A percentile compares a stretch with the other conserved stretches of the same genome.
These are phyloP conservation scores for Protodeltote pygarga DNA, from an alignment of 2,888 invertebrate species.

Conservation along the genomic window DNA sequence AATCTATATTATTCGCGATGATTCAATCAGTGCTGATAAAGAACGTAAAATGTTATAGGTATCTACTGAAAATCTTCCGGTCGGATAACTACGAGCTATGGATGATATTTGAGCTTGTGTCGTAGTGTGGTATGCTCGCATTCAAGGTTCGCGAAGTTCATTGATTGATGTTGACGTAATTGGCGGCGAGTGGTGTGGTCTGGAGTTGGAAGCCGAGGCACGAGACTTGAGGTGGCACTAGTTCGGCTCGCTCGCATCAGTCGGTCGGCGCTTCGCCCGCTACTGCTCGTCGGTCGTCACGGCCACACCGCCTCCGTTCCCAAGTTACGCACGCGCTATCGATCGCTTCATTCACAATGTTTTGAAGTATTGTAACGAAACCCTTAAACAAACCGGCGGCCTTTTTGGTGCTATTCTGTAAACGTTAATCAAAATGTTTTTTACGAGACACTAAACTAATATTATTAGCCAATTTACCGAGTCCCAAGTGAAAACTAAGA, in stretches of 20 bases:
- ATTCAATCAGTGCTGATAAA: too few relatives aligned
- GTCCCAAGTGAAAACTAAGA: conserved; percentile 14
- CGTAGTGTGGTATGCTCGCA: conserved; percentile 19
- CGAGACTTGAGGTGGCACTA: too few relatives aligned
- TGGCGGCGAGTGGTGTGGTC: conserved; percentile 20
- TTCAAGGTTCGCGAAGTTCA: conserved; percentile 59
- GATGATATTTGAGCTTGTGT: conserved; percentile 12
- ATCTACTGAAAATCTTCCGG: too few relatives aligned
- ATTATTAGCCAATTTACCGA: conserved; percentile 21
- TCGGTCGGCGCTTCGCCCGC: conserved; percentile 46
- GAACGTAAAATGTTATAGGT: too few relatives aligned
- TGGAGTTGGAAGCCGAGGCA: conserved; percentile 23
- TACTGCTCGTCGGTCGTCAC: conserved; percentile 44
- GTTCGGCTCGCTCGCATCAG: conserved; percentile 36
- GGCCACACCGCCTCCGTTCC: conserved; percentile 18
- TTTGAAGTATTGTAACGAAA: conserved; percentile 54
- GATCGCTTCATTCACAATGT: conserved; percentile 69
- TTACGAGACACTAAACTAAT: conserved; percentile 18
- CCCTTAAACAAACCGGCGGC: conserved; percentile 56
- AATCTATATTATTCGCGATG: conserved; percentile 22
- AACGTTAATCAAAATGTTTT: conserved; percentile 23
- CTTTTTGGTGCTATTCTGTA: conserved; percentile 50
- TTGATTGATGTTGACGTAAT: conserved; percentile 58
- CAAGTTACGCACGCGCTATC: conserved; percentile 40
- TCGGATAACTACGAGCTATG: neutral